These are phyloP conservation scores for Callyntrura sp. DNA, from an alignment of 2,888 invertebrate genomes.

Conservation along the genomic window DNA sequence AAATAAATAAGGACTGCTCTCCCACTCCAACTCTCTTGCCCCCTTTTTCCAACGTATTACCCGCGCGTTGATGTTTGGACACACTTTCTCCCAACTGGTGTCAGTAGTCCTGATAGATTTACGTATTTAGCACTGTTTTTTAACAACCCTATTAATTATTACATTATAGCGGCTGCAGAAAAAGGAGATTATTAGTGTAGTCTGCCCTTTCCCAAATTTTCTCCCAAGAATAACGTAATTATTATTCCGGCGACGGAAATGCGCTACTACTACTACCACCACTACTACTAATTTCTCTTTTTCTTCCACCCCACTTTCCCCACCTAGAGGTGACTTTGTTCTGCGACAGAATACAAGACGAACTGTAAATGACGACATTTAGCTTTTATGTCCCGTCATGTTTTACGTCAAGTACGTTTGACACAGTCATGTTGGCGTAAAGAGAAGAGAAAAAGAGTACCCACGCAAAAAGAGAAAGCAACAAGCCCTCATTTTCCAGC, in stretches of 20 bases:
- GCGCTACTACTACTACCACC: constrained; percentile 6
- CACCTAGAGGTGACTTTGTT: no score
- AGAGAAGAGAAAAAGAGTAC: no score
- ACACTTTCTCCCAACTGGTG: no score
- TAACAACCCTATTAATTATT: neutral
- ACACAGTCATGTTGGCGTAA: no score
- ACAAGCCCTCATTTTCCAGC: no score
- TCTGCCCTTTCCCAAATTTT: neutral
- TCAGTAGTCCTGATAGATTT: no score
- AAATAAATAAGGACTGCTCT: neutral
- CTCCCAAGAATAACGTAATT: neutral
- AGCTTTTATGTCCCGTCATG: constrained; percentile 19
- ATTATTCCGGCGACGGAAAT: neutral
- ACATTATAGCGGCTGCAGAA: neutral
- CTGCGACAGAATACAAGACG: neutral
- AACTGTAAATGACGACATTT: constrained; percentile 14
- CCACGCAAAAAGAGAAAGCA: no score
- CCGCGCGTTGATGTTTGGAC: no score
- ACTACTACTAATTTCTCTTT: constrained; percentile 21
- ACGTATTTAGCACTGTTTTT: neutral
- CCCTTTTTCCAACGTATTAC: neutral
- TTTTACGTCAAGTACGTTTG: neutral
- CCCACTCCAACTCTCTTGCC: constrained; percentile 8
- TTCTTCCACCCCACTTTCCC: neutral
- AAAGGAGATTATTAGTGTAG: no score